Evolutionary conservation across 2,888 invertebrate species (phyloP).

Genomic region (Oxyscelio sp.): DNA sequence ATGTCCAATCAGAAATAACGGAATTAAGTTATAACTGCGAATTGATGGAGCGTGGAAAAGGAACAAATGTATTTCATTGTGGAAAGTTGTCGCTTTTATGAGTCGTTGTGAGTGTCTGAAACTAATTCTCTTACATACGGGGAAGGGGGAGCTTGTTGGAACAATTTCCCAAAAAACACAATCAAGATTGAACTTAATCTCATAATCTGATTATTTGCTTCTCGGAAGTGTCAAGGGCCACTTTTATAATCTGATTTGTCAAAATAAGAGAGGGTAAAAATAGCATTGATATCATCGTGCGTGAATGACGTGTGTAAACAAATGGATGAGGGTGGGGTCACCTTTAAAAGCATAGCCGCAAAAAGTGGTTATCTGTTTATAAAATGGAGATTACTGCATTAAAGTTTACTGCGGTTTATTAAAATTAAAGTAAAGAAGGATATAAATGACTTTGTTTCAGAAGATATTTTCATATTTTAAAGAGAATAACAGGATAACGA

Average conservation of each 20-base stretch:
- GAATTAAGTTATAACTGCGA: constrained; percentile 14
- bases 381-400: no score
- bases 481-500: no score
- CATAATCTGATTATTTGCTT: constrained; percentile 10
- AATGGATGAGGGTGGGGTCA: not conserved
- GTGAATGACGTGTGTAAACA: not conserved
- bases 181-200: not conserved
- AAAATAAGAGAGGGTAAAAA: constrained; percentile 6
- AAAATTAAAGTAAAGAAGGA: no score
- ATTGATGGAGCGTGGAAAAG: constrained; percentile 10
- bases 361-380: not conserved
- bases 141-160: not conserved
- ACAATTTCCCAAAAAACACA: not conserved
- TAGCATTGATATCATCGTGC: not conserved
- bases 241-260: constrained; percentile 21
- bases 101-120: constrained; percentile 4
- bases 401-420: no score
- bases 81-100: constrained; percentile 24
- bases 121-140: not conserved
- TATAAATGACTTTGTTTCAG: no score
- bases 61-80: constrained; percentile 28
- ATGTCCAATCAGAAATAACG: constrained; percentile 4
- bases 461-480: no score
- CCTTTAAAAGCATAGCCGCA: not conserved
- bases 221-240: not conserved